A percentile compares a stretch with the other conserved stretches of the same genome.
Conservation (phyloP, 2,888 invertebrate species). For the Proisotoma minuta region DNA sequence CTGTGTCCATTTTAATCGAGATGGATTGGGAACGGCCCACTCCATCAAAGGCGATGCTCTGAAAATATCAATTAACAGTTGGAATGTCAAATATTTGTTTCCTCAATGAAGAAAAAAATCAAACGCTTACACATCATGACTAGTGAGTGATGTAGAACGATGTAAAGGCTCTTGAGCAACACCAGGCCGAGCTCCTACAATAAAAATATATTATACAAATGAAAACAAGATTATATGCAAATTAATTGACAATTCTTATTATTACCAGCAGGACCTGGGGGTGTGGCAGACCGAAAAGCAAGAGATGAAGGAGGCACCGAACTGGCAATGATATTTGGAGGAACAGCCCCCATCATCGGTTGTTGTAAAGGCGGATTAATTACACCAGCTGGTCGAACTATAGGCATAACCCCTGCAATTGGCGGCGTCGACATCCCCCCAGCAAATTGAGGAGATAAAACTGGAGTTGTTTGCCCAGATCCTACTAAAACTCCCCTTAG, state of each 20-base stretch:
- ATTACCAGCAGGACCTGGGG: conserved; percentile 26
- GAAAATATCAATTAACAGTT: not conserved
- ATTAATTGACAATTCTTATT: no score
- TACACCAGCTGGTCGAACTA: conserved; percentile 7
- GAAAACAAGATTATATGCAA: no score
- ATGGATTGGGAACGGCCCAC: conserved; percentile 81
- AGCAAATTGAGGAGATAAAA: conserved; percentile 36
- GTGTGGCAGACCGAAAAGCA: conserved; percentile 31
- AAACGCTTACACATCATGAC: conserved; percentile 53
- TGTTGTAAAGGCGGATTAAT: conserved; percentile 24
- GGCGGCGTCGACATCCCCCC: conserved; percentile 31
- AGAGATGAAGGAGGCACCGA: conserved; percentile 37
- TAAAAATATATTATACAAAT: not conserved
- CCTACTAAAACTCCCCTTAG: conserved; percentile 29
- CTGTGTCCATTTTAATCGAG: conserved; percentile 85
- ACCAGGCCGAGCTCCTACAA: conserved; percentile 22
- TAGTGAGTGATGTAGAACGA: conserved; percentile 52
- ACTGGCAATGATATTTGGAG: conserved; percentile 10
- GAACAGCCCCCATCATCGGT: conserved; percentile 4
- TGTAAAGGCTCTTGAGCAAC: conserved; percentile 38
- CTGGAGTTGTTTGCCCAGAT: conserved; percentile 41
- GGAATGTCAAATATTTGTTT: conserved; percentile 38
- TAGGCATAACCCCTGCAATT: conserved; percentile 50
- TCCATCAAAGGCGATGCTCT: conserved; percentile 58
- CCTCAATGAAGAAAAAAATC: conserved; percentile 42